Percentiles rank a stretch among this genome's conserved stretches.
These are phyloP conservation scores for Luehdorfia chinensis DNA, from an alignment of 1,140 invertebrate genomes.

Conservation along the genomic window DNA sequence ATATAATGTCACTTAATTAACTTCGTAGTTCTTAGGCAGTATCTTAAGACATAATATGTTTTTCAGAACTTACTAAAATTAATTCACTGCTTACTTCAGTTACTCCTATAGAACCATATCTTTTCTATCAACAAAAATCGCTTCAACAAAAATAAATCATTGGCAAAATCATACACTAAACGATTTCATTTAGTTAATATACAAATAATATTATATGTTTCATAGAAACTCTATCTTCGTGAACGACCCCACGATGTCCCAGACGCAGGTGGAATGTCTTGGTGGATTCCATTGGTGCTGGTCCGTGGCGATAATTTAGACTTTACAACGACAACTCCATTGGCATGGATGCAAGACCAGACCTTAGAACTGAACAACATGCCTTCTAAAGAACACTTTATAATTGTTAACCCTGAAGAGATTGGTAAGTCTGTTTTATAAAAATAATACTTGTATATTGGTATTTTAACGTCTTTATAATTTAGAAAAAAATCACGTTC, in stretches of 20 bases:
- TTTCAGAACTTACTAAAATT: too few relatives aligned
- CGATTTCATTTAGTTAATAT: conserved; percentile 15
- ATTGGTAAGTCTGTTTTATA: conserved; percentile 83
- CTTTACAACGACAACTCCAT: conserved; percentile 76
- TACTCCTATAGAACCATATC: too few relatives aligned
- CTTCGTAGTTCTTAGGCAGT: too few relatives aligned
- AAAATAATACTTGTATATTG: neutral
- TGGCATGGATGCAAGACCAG: conserved; percentile 79
- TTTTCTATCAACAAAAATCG: too few relatives aligned
- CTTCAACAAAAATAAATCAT: too few relatives aligned
- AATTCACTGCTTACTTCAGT: too few relatives aligned
- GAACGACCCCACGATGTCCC: conserved; percentile 82
- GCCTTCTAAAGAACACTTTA: conserved; percentile 78
- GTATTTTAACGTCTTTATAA: too few relatives aligned
- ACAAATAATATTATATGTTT: neutral
- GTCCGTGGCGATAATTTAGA: conserved; percentile 77
- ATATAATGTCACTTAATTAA: too few relatives aligned
- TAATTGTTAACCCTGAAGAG: conserved; percentile 89
- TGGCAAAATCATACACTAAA: too few relatives aligned
- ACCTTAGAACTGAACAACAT: conserved; percentile 74
- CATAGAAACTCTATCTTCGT: conserved; percentile 81
- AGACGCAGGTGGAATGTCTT: conserved; percentile 80
- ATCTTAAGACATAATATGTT: too few relatives aligned
- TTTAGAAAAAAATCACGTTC: too few relatives aligned
- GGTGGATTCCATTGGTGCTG: conserved; percentile 84